Percentiles rank a stretch among this genome's conserved stretches.
Evolutionary conservation across 2,888 invertebrate genomes (phyloP).

Genomic region (Phaedon cochleariae): DNA sequence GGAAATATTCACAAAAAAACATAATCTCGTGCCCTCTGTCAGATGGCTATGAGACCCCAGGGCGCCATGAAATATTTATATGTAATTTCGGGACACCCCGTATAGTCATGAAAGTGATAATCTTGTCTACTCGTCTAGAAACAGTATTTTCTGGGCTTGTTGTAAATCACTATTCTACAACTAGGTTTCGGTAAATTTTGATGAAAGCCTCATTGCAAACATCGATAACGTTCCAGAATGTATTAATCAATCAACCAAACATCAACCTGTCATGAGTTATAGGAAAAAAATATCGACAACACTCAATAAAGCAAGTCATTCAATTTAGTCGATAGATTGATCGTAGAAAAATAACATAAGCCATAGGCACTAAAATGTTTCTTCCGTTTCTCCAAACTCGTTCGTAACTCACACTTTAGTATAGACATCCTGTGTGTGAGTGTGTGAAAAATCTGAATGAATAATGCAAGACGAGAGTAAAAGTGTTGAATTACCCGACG

Average conservation of each 20-base stretch:
- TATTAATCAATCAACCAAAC: not conserved
- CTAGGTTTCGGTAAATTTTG: too few relatives aligned
- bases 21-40: too few relatives aligned
- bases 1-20: too few relatives aligned
- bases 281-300: not conserved
- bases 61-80: too few relatives aligned
- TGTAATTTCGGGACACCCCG: too few relatives aligned
- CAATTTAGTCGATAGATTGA: not conserved
- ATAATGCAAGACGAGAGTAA: conserved; percentile 11
- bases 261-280: not conserved
- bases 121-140: too few relatives aligned
- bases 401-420: not conserved
- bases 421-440: conserved; percentile 7
- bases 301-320: not conserved
- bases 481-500: conserved; percentile 7
- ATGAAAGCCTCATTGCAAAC: too few relatives aligned
- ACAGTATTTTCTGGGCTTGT: too few relatives aligned
- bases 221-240: too few relatives aligned
- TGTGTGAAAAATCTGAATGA: not conserved
- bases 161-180: too few relatives aligned
- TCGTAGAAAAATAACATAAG: not conserved
- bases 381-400: not conserved
- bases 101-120: too few relatives aligned
- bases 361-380: not conserved
- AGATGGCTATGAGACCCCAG: too few relatives aligned